Evolutionary conservation across 2,888 invertebrate species (phyloP), one percentile per base, ranked within the genome.

Genomic region (Drosophila ochracea): DNA sequence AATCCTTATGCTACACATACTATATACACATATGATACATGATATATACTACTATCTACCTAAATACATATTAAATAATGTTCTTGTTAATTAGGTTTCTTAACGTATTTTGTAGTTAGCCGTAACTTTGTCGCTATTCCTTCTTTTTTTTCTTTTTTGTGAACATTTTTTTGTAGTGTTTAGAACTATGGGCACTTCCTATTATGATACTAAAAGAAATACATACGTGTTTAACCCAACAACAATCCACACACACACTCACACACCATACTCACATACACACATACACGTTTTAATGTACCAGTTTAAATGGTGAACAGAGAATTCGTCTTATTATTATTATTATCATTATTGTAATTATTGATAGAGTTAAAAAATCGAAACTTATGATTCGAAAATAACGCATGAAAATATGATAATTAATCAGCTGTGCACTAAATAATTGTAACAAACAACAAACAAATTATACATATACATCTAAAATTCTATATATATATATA

Each of bases 81-180:
- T 73, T 70, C 83, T 84, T 84, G 85, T 84, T 84, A 84, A 87
- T 81, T 84, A 87, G 88, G 85, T 87, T 87, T 87, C 88, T 83
- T 81, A 62, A 76, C 66, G 87, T 84, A 84, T 79, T 84, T 84
- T 79, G 78, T 84, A 84, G 85, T 76, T 83, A 81, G 75, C 65
- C 67, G 65, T 84, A 78, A 63, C 65, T 69, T 69, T 67, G 69
- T 73, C 65, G 49, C 63, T 72, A 39, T 54, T 47, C 54, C 30
- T 50, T 31, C 30, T 55, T 31, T 67, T 57, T 75, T 57, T 54
- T 43, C 39, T 43, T 35, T 69, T 68, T 68, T 68, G 47, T 70
- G 47, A 16, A 49, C 16, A 13, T 37, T 43, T 35, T 77, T 37
- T 43, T 68, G 30, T 59, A 59, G 64, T 64, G 31, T 47, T 35